Evolutionary conservation across 92 coral and sea anemone genomes (phyloP).

Genomic region (Actinernus sp.): DNA sequence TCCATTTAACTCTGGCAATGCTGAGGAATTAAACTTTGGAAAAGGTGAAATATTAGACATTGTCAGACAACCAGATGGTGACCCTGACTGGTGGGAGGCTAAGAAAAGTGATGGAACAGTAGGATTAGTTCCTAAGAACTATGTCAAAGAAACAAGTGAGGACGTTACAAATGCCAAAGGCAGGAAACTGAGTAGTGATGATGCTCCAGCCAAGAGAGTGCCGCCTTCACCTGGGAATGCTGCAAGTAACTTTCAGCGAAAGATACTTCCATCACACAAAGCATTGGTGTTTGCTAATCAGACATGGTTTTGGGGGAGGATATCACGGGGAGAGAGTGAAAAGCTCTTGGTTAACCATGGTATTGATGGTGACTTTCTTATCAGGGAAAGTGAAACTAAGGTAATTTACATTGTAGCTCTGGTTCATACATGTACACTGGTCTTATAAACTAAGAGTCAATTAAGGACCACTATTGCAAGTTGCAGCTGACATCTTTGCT

Average conservation of each 20-base stretch:
- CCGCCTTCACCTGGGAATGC: conserved; percentile 15
- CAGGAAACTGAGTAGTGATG: background rate
- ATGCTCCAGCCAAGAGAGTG: conserved; percentile 15
- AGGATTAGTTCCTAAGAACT: conserved; percentile 96
- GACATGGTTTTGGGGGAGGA: conserved; percentile 95
- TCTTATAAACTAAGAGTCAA: too few relatives aligned
- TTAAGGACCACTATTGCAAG: too few relatives aligned
- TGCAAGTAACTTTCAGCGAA: conserved; percentile 6
- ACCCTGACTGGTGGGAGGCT: conserved; percentile 99
- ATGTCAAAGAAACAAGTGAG: conserved; percentile 65
- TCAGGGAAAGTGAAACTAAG: conserved; percentile 97
- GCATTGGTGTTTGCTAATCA: conserved; percentile 65
- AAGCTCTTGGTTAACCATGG: conserved; percentile 68
- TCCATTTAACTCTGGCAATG: conserved; percentile 77
- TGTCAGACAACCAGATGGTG: conserved; percentile 88
- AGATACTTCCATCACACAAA: conserved; percentile 48
- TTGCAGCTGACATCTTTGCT: too few relatives aligned
- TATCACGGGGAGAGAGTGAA: conserved; percentile 85
- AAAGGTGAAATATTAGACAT: conserved; percentile 89
- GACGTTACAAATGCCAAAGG: conserved; percentile 25
- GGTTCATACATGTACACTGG: too few relatives aligned
- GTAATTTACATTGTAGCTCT: too few relatives aligned
- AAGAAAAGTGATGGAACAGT: conserved; percentile 81
- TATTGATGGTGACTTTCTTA: conserved; percentile 87
- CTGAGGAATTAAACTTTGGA: conserved; percentile 87